Base-by-base conservation (phyloP, 35 echinoderm and acorn worm species). In the Apostichopus californicus region DNA sequence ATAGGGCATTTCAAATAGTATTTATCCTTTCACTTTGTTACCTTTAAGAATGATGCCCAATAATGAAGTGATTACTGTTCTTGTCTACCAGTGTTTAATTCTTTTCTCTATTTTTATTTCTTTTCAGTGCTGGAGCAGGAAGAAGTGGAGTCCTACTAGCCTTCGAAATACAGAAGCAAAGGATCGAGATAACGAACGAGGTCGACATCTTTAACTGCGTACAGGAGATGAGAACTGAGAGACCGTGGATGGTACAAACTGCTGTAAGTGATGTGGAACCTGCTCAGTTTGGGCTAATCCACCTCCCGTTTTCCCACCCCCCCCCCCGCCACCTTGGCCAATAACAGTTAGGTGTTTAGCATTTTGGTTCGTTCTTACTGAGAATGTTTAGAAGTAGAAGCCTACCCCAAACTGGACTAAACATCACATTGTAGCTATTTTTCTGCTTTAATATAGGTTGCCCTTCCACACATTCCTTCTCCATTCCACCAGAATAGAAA, bases 191-290 rank as follows among this genome's bases (percentile, higher is more conserved):
- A 17, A 15, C 54, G 46, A 75, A 54, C 8, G 34, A 92, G 6
- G 81, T 93, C 15, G 92, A 93, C 65, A 77, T 93, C 46, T 93
- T 73, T 60, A 93, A 73, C 14, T 93, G 80, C 77, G 92, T 93
- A 1, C 22, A 20, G 15, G 66, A 86, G 53, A 57, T 85, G 56
- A 81, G 91, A 57, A 71, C 8, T 26, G n/a, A 92, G 26, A 92
- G 91, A 56, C 91, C 91, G 2, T 85, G 58, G 91, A 83, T 92
- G 78, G 91, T 92, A 6, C 91, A 92, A 55, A 92, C 91, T 20
- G 9, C 57, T 24, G 91, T 92, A 84, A 92, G 79, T 28, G 5
- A 73, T 73, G 17, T 17, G 71, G n/a, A 78, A 21, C 8, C 28
- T 78, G 6, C 28, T 34, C 28, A 34, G 28, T 34, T 34, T 34